Evolutionary conservation across 2,888 invertebrate genomes (phyloP), one percentile per base, ranked within the genome.

Genomic region (Julus scandinavius): DNA sequence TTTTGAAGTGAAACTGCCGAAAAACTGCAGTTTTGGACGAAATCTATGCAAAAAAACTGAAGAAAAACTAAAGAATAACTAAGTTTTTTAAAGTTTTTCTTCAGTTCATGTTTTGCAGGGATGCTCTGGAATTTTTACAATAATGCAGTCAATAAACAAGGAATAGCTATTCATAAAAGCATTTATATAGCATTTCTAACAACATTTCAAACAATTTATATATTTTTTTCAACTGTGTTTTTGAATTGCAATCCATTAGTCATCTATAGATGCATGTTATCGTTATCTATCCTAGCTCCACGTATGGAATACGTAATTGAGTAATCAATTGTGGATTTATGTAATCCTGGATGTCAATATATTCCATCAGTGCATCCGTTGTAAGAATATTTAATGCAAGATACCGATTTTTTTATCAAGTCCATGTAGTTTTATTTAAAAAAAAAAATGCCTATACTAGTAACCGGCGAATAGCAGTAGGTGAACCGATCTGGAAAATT

Each of bases 281-380:
- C 29, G 80, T 29, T 13, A 80, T 80, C 38, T 72, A 38, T 38
- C 80, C 13, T 38, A 20, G 38, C 13, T 6, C 29, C 29, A 80
- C 80, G 80, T 80, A 29, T 38, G 11, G 38, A 80, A 80, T 80
- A 80, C 80, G 9, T 80, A 80, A 80, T 80, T 80, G 80, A 13
- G 2, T 80, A 72, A 80, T 80, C 38, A 38, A 80, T 80, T 80
- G 80, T 80, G 13, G 80, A 11, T 80, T 38, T 38, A 80, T 38
- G 80, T 38, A 80, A 80, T 38, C 80, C 38, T 38, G 80, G 80
- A 80, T 80, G 38, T 15, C 80, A 38, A 80, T 80, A 6, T 29
- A 6, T 5, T 29, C 11, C 20, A 80, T 7, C 80, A 80, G 29
- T 80, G 29, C 15, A 80, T 9, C 9, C 72, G 29, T 72, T 29